These are phyloP conservation scores for Myotis lucifugus DNA, from an alignment of 2,113 vertebrate species.

Conservation along the genomic window DNA sequence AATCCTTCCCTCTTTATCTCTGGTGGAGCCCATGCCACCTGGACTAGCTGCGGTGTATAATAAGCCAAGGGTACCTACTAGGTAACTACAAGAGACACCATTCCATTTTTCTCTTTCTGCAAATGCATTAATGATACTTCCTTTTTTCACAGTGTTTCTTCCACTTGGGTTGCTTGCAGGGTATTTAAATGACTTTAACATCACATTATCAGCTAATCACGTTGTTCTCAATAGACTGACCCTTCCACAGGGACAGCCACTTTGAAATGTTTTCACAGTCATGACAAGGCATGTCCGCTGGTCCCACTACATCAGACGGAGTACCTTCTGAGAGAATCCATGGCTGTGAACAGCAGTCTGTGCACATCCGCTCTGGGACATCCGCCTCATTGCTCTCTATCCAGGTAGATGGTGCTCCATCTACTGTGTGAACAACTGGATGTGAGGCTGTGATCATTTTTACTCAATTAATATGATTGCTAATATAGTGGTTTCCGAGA, in stretches of 20 bases:
- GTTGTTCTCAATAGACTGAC: background rate
- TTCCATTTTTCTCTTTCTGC: background rate
- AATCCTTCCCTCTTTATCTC: background rate
- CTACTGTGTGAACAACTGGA: background rate
- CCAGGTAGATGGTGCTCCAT: background rate
- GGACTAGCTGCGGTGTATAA: background rate
- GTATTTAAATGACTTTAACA: background rate
- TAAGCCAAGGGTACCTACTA: background rate
- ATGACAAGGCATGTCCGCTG: background rate
- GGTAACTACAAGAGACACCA: background rate
- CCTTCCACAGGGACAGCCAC: background rate
- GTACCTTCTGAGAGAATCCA: background rate
- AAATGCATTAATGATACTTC: background rate
- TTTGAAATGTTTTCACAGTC: background rate
- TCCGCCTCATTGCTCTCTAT: no score
- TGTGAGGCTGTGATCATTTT: background rate
- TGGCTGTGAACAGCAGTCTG: background rate
- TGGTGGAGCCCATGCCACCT: background rate
- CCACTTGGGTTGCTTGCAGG: background rate
- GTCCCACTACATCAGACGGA: background rate
- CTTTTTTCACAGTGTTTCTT: background rate
- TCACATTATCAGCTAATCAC: background rate
- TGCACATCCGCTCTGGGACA: rapidly evolving
- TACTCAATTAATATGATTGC: background rate
- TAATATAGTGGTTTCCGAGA: background rate